Conservation (phyloP, 2,113 vertebrate species). For the Abramis brama region DNA sequence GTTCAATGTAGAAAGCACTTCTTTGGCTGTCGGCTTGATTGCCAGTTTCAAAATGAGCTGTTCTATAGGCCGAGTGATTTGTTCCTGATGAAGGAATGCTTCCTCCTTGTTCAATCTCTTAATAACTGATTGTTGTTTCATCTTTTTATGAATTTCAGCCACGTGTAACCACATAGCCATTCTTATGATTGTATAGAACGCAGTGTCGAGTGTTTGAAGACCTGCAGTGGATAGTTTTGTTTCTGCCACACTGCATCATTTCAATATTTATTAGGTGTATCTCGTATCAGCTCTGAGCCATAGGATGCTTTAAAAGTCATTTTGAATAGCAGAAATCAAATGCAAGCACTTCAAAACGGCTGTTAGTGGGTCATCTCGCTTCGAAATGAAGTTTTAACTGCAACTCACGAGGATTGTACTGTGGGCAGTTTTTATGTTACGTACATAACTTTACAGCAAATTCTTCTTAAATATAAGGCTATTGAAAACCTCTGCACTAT, state of each 20-base stretch:
- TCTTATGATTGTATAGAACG: background rate
- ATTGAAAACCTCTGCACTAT: background rate
- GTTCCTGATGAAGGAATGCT: background rate
- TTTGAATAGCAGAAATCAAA: background rate
- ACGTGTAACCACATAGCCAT: background rate
- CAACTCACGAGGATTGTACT: background rate
- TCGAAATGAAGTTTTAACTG: background rate
- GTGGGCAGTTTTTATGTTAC: background rate
- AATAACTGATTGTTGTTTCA: background rate
- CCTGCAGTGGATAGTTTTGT: background rate
- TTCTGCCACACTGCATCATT: background rate
- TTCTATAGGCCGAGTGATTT: background rate
- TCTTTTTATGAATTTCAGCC: background rate
- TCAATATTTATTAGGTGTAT: conserved; percentile 2
- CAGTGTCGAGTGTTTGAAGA: background rate
- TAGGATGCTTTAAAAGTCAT: background rate
- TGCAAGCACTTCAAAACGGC: background rate
- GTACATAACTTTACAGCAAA: conserved; percentile 1
- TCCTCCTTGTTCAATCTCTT: background rate
- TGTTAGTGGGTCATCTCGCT: background rate
- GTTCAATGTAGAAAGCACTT: conserved; percentile 12
- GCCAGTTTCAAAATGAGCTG: background rate
- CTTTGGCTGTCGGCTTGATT: background rate
- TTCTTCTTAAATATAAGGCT: conserved; percentile 3
- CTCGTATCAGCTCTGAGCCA: background rate